Percentiles rank a stretch among this genome's conserved stretches.
Conservation (phyloP, 2,888 invertebrate species). For the Sussaba pulchella region DNA sequence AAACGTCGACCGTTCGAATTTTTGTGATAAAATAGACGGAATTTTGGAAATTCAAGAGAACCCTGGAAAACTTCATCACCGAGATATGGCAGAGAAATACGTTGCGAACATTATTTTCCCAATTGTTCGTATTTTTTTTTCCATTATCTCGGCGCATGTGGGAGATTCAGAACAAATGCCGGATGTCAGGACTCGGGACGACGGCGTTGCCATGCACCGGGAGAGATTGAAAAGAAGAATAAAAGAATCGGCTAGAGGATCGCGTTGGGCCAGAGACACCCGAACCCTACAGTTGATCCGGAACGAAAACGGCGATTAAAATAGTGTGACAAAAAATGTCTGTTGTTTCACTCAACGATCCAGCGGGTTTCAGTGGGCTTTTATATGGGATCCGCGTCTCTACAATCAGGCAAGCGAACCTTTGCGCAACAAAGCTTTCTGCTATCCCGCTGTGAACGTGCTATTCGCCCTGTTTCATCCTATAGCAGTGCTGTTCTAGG, state of each 20-base stretch:
- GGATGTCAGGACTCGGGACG: background rate
- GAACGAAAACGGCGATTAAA: conserved; percentile 31
- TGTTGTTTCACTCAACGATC: conserved; percentile 6
- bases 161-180: conserved; percentile 22
- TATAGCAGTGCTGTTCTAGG: background rate
- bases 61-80: too few species aligned
- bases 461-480: background rate
- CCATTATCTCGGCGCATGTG: background rate
- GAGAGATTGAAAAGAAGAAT: too few species aligned
- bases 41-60: too few species aligned
- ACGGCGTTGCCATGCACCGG: background rate
- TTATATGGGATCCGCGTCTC: too few species aligned
- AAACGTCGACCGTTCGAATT: too few species aligned
- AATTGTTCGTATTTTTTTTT: too few species aligned
- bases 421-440: background rate
- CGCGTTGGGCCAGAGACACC: background rate
- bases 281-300: conserved; percentile 16
- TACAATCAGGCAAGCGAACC: too few species aligned
- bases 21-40: too few species aligned
- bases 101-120: too few species aligned
- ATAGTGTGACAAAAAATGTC: conserved; percentile 9
- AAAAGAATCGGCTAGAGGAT: background rate
- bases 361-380: conserved; percentile 1
- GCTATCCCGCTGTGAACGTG: background rate
- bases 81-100: too few species aligned